These are phyloP conservation scores for Teleogryllus occipitalis DNA, from an alignment of 1,140 invertebrate species.

Conservation along the genomic window DNA sequence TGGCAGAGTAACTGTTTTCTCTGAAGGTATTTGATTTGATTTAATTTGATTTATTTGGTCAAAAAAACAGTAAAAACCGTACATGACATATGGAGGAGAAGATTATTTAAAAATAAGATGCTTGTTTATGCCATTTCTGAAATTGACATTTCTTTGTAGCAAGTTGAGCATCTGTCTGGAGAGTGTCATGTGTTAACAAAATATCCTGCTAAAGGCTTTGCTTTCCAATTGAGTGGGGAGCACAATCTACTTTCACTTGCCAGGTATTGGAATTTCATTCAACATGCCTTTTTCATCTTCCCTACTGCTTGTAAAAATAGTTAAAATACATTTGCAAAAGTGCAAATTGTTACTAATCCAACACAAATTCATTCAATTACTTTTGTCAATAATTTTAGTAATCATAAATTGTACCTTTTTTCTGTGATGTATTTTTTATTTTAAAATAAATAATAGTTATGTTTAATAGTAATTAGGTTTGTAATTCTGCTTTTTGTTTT, in stretches of 20 bases:
- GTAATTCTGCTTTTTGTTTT: constrained; percentile 16
- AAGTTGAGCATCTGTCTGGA: constrained; percentile 41
- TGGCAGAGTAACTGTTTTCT: too few relatives aligned
- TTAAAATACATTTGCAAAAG: background rate
- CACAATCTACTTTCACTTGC: constrained; percentile 33
- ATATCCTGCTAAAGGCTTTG: constrained; percentile 54
- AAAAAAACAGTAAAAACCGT: too few relatives aligned
- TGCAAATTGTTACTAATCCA: background rate
- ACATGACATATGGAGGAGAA: too few relatives aligned
- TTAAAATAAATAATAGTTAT: background rate
- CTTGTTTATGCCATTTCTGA: background rate
- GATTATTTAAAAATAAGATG: background rate
- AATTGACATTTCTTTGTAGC: constrained; percentile 35
- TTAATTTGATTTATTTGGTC: too few relatives aligned
- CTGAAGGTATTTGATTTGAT: too few relatives aligned
- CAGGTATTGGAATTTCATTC: constrained; percentile 26
- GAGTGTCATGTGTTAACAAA: constrained; percentile 41
- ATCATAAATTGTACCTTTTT: too few relatives aligned
- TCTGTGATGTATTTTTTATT: too few relatives aligned
- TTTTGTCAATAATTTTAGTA: too few relatives aligned
- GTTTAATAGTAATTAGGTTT: background rate
- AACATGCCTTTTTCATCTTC: background rate
- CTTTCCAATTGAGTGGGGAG: constrained; percentile 43
- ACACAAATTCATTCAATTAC: background rate
- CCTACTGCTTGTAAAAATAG: background rate